phyloP scores from a whole-genome alignment of 2,888 invertebrate genomes.

The Nomada ferruginata region DNA sequence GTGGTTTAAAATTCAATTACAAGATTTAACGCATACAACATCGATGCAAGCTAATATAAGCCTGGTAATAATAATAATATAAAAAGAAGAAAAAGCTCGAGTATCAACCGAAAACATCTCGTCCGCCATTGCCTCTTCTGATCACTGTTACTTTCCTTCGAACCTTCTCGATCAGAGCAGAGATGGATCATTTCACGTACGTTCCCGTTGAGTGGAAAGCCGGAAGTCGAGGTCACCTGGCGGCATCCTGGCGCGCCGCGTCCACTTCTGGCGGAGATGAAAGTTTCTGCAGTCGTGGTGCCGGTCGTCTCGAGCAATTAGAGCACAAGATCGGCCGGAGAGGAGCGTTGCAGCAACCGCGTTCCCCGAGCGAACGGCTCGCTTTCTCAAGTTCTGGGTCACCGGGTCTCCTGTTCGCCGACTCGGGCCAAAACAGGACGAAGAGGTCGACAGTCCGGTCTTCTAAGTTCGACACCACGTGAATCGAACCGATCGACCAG shows the following conservation, averaged over 20 bases:
- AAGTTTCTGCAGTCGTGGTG: slow-evolving; percentile 34
- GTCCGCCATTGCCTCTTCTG: neutral
- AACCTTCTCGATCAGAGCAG: neutral
- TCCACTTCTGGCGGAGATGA: slow-evolving; percentile 46
- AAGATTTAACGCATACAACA: no score
- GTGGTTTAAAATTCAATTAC: no score
- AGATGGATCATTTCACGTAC: slow-evolving; percentile 36
- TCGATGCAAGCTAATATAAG: no score
- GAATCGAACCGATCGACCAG: slow-evolving; percentile 3
- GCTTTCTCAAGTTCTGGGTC: slow-evolving; percentile 82
- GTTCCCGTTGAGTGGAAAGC: slow-evolving; percentile 56
- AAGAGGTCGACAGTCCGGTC: slow-evolving; percentile 65
- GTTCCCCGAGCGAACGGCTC: slow-evolving; percentile 27
- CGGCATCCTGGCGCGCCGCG: slow-evolving; percentile 13
- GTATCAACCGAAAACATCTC: neutral
- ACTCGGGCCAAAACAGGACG: slow-evolving; percentile 61
- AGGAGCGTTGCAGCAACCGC: slow-evolving; percentile 46
- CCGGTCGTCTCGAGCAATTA: slow-evolving; percentile 78
- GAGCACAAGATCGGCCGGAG: slow-evolving; percentile 72
- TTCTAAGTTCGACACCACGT: slow-evolving; percentile 29
- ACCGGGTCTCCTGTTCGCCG: slow-evolving; percentile 67
- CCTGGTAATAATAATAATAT: no score
- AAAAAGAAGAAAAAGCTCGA: neutral
- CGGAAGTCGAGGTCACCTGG: slow-evolving; percentile 50
- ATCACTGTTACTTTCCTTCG: slow-evolving; percentile 43